Base-by-base conservation (phyloP, 1,140 invertebrate species). In the Spodoptera frugiperda region DNA sequence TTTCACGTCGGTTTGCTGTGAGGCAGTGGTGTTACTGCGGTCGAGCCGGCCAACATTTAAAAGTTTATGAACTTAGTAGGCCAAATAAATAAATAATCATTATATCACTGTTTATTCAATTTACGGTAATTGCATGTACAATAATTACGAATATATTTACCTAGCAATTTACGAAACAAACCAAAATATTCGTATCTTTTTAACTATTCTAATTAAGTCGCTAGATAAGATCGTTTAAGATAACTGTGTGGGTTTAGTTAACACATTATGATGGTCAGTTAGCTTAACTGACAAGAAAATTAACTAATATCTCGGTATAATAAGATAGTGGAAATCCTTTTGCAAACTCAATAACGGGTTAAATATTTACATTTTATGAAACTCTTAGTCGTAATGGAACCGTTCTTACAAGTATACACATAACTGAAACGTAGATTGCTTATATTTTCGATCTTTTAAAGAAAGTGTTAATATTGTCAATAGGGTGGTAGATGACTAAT, bases 241-340 rank as follows among this genome's bases (percentile, higher is more conserved):
- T 21, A 54, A 55, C 1, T 39, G 2, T 59, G 57, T 59, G 15
- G 4, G 15, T 15, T 44, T 44, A 39, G 25, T 39, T 71, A 55
- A 55, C 39, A n/a, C 39, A 17, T 71, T 71, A 55, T 55, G n/a
- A 44, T 71, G 68, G 68, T 71, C 68, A 71, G 68, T 71, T 46
- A 15, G 17, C 44, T 30, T 14, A 46, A 71, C 68, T 53, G 68
- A 71, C 49, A 55, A 10, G n/a, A 10, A 46, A n/a, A 39, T 44
- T 21, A 17, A 11, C 12, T 39, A 39, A 61, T 61, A 61, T 61
- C n/a, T 55, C 53, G n/a, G 1, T 21, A 6, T 44, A 33, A 14
- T n/a, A 21, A 71, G 68, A 71, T 55, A 71, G n/a, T n/a, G 14
- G 4, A 17, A 71, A 71, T 39, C 33, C 68, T 19, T 55, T 33